A percentile compares a stretch with the other conserved stretches of the same genome.
Evolutionary conservation across 2,797 vertebrate species (phyloP).

Genomic region (Pelochelys cantorii): DNA sequence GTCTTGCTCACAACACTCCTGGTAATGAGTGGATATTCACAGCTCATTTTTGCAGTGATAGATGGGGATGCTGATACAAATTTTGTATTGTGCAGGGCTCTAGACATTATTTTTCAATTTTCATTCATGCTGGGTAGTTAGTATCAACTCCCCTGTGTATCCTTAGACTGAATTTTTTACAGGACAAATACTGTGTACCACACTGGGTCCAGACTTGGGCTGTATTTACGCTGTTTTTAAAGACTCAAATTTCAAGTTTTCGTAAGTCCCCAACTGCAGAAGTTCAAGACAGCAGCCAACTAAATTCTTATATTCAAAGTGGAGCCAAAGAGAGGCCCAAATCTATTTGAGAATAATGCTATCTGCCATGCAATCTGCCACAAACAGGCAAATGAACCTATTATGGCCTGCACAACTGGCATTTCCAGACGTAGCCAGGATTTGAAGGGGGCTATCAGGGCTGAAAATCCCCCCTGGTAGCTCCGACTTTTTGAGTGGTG

Average conservation of each 20-base stretch:
- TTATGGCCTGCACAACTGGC: background rate
- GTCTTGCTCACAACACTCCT: too few relatives aligned
- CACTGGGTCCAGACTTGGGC: background rate
- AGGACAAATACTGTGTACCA: background rate
- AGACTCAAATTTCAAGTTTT: background rate
- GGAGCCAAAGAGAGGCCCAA: background rate
- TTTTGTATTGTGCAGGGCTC: too few relatives aligned
- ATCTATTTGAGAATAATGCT: rapidly evolving
- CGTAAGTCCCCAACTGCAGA: background rate
- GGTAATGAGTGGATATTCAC: too few relatives aligned
- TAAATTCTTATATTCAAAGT: background rate
- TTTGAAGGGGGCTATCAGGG: rapidly evolving
- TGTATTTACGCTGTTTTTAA: background rate
- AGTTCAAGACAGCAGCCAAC: background rate
- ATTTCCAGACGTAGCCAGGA: background rate
- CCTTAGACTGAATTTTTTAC: background rate
- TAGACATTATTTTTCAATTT: too few relatives aligned
- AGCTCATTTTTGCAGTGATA: too few relatives aligned
- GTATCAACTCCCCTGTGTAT: background rate
- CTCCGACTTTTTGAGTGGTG: too few relatives aligned
- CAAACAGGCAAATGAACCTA: background rate
- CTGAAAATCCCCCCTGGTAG: background rate
- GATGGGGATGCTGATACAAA: too few relatives aligned
- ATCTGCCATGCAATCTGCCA: background rate
- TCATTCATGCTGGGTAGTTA: too few relatives aligned